Evolutionary conservation across 2,797 vertebrate genomes (phyloP).

Genomic region (Molothrus aeneus): DNA sequence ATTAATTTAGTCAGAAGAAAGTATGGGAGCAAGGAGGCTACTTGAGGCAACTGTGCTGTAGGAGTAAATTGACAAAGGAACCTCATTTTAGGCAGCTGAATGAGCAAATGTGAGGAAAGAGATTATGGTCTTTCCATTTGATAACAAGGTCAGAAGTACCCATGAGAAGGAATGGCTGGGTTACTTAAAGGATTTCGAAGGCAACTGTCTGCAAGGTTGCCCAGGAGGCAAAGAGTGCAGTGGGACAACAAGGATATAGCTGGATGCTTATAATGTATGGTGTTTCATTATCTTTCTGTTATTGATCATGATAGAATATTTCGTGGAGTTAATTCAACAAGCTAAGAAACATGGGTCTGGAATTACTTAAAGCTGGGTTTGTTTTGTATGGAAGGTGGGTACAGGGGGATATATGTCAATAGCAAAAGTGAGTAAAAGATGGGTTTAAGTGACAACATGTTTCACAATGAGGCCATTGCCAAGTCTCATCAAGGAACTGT

Average conservation of each 20-base stretch:
- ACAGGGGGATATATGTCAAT: neutral
- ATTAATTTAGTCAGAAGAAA: neutral
- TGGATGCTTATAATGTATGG: neutral
- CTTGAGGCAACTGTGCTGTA: neutral
- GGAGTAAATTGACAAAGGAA: neutral
- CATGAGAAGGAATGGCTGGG: neutral
- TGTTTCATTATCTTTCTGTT: neutral
- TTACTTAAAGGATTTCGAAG: neutral
- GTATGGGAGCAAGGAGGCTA: neutral
- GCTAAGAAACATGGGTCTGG: neutral
- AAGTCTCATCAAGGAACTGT: slow-evolving; percentile 35
- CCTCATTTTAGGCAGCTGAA: neutral
- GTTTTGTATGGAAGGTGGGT: neutral
- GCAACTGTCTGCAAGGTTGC: neutral
- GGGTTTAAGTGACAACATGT: neutral
- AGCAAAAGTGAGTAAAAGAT: neutral
- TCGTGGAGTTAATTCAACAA: neutral
- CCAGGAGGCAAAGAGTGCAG: neutral
- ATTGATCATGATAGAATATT: neutral
- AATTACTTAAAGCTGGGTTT: neutral
- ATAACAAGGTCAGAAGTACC: neutral
- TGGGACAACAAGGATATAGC: neutral
- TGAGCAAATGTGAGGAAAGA: neutral
- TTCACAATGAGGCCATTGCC: neutral
- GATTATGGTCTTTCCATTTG: neutral